Evolutionary conservation across 2,888 invertebrate species (phyloP), one percentile per base, ranked within the genome.

Genomic region (Panzeria rudis): DNA sequence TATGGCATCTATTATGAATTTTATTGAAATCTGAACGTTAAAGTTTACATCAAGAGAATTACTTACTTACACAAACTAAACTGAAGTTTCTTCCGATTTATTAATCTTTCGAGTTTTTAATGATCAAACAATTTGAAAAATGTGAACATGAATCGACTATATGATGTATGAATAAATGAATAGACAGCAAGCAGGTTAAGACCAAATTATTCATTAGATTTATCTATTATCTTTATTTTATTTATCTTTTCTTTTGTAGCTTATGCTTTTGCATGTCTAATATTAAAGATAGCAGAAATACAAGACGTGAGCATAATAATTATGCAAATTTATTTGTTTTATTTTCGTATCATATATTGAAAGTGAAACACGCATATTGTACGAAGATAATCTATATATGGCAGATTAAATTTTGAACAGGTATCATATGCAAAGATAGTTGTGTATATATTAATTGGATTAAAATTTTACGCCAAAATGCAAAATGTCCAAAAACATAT

Each of bases 301-400:
- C 50, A 54, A 66, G 11, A 29, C 61, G 61, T 61, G 54, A 75
- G 54, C 52, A 75, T 82, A 15, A 52, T 69, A 41, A 69, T 75
- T 81, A 82, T 76, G 81, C 62, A 76, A 76, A 82, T 76, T 76
- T 76, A 62, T 69, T 75, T 68, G 23, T 54, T 69, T 61, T 50
- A 50, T 73, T 66, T 59, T 3, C 29, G 17, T 47, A 25, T 54
- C 41, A 64, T 52, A 15, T 25, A 52, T 20, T 62, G 17, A 50
- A 56, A 59, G 17, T 4, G 13, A 59, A 72, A 44, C 13, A 32
- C 20, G 23, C 35, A 50, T 17, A 15, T 32, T 13, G 5, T 35
- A 8, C 1, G 7, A 25, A 15, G 38, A 23, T 38, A 38, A 56
- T 71, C 8, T 29, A 5, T 29, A 29, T 29, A 29, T 29, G 29